These are phyloP conservation scores for Ditylenchus weischeri DNA, from an alignment of 2,888 invertebrate species.

Conservation along the genomic window DNA sequence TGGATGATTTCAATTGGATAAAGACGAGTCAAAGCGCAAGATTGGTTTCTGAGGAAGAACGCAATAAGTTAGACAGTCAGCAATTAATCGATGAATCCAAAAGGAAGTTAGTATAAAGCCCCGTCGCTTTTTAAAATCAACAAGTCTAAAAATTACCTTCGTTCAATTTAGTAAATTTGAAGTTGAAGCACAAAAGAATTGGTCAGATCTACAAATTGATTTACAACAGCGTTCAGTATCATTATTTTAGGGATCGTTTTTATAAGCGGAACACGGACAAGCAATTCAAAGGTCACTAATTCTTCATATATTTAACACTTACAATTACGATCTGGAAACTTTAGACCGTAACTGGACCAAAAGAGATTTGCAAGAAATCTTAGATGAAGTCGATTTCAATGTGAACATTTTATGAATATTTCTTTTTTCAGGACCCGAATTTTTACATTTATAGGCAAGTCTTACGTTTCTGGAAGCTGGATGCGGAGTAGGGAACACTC, in stretches of 20 bases:
- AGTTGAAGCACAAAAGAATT: conserved; percentile 52
- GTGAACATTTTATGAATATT: conserved; percentile 22
- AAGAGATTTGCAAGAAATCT: conserved; percentile 82
- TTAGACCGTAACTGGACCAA: conserved; percentile 90
- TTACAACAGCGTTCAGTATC: no score
- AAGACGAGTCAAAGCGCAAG: no score
- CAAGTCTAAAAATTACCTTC: no score
- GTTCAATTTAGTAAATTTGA: conserved; percentile 39
- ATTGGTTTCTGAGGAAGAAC: not conserved
- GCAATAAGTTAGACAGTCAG: not conserved
- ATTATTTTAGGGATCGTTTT: conserved; percentile 45
- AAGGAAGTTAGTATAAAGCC: not conserved
- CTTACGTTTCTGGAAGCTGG: conserved; percentile 74
- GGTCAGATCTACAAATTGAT: conserved; percentile 16
- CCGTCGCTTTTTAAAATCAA: no score
- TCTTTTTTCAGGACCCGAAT: conserved; percentile 1
- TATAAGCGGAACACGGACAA: conserved; percentile 68
- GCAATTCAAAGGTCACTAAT: conserved; percentile 64
- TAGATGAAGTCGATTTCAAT: conserved; percentile 58
- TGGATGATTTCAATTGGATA: no score
- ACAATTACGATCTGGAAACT: not conserved
- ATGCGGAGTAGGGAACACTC: conserved; percentile 93
- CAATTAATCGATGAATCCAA: conserved; percentile 1
- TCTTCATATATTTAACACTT: not conserved
- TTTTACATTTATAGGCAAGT: conserved; percentile 34